A percentile compares a stretch with the other conserved stretches of the same genome.
Evolutionary conservation across 1,140 invertebrate species (phyloP).

Genomic region (Galendromus occidentalis): DNA sequence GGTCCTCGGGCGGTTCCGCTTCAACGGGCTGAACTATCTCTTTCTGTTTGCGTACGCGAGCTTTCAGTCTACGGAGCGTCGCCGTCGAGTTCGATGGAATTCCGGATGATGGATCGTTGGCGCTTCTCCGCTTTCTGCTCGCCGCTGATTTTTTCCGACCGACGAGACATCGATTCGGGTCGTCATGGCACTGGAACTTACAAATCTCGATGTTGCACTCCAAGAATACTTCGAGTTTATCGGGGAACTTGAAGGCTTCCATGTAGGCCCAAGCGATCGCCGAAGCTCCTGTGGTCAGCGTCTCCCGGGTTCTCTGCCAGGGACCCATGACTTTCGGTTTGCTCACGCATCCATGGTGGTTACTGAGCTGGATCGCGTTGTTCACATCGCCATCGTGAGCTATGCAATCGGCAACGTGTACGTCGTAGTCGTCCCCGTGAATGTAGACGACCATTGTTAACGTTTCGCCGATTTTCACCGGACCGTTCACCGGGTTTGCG

Average conservation of each 20-base stretch:
- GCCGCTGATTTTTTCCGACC: background rate
- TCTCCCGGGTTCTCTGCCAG: constrained; percentile 56
- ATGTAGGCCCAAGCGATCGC: constrained; percentile 57
- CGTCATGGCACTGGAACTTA: constrained; percentile 49
- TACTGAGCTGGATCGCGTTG: constrained; percentile 46
- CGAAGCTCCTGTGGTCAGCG: constrained; percentile 45
- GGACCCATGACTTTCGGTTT: constrained; percentile 61
- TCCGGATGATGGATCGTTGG: too few relatives aligned
- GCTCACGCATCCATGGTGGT: constrained; percentile 46
- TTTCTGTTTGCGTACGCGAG: background rate
- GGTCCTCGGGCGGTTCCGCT: background rate
- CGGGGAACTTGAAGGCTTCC: constrained; percentile 68
- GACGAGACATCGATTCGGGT: constrained; percentile 12
- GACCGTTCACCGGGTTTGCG: constrained; percentile 37
- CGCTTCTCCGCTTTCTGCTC: background rate
- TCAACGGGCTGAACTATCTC: background rate
- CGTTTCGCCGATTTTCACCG: constrained; percentile 56
- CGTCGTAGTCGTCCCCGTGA: constrained; percentile 52
- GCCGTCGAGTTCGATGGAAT: too few relatives aligned
- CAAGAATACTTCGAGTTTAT: constrained; percentile 59
- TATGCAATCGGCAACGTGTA: constrained; percentile 47
- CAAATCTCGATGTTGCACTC: constrained; percentile 65
- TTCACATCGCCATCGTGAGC: constrained; percentile 45
- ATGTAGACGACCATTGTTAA: constrained; percentile 61
- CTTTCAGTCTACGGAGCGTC: background rate